Evolutionary conservation across 1,140 invertebrate genomes (phyloP).

Genomic region (Eumaeus atala): DNA sequence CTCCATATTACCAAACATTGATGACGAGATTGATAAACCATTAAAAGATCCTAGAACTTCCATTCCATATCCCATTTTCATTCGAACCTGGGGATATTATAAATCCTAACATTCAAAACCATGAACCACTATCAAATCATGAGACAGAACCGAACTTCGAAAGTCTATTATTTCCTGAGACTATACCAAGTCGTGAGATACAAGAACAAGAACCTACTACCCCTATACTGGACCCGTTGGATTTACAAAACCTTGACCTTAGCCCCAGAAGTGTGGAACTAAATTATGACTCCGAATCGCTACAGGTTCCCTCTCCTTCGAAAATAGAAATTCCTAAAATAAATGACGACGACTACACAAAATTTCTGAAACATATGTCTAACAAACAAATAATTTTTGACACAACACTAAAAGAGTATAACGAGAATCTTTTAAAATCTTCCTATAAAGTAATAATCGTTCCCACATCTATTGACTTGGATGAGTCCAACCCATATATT

Average conservation of each 20-base stretch:
- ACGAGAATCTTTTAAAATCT: too few relatives aligned
- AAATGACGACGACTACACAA: conserved; percentile 16
- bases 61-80: neutral
- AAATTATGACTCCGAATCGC: neutral
- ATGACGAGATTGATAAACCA: neutral
- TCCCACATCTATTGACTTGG: conserved; percentile 30
- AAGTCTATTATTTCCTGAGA: neutral
- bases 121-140: neutral
- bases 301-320: neutral
- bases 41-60: neutral
- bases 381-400: too few relatives aligned
- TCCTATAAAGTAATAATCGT: neutral
- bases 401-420: too few relatives aligned
- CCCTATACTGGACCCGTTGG: too few relatives aligned
- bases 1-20: neutral
- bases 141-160: neutral
- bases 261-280: neutral
- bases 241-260: neutral
- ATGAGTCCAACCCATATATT: conserved; percentile 28
- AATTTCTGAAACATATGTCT: conserved; percentile 17
- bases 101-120: neutral
- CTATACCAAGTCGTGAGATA: too few relatives aligned
- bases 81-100: neutral
- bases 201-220: too few relatives aligned
- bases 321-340: neutral